Evolutionary conservation across 2,113 vertebrate species (phyloP).

Genomic region (Scophthalmus maximus): DNA sequence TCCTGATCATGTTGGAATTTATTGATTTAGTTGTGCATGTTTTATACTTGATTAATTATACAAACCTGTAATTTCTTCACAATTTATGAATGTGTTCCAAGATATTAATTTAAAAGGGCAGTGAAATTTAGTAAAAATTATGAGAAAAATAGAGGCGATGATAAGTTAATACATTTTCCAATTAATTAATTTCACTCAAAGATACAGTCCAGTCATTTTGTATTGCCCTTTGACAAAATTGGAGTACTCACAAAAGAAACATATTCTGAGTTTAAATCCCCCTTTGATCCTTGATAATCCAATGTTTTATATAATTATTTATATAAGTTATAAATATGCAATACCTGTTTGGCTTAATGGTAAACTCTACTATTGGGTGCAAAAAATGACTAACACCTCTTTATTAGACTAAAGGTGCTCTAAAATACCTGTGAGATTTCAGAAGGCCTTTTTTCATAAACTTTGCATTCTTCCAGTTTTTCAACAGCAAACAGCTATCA

Average conservation of each 20-base stretch:
- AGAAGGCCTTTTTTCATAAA: slow-evolving; percentile 20
- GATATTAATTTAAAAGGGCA: not conserved
- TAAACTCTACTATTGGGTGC: slow-evolving; percentile 12
- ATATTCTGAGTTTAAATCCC: no score
- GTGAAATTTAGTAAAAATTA: not conserved
- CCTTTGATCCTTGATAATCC: no score
- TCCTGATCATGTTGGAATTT: not conserved
- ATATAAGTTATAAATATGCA: not conserved
- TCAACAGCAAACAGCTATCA: slow-evolving; percentile 46
- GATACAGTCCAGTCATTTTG: not conserved
- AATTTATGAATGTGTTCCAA: not conserved
- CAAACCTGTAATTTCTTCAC: not conserved
- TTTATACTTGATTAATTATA: not conserved
- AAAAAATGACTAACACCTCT: slow-evolving; percentile 20
- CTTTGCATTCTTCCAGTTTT: slow-evolving; percentile 15
- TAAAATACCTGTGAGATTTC: slow-evolving; percentile 3
- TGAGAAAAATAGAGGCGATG: not conserved
- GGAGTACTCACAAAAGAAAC: no score
- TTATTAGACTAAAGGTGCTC: slow-evolving; percentile 31
- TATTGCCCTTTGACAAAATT: not conserved
- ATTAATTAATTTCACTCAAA: not conserved
- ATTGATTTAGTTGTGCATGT: not conserved
- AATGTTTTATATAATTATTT: no score
- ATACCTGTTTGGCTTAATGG: slow-evolving; percentile 17
- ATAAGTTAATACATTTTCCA: not conserved